Evolutionary conservation across 1,140 invertebrate species (phyloP), one percentile per base, ranked within the genome.

Genomic region (Triops longicaudatus): DNA sequence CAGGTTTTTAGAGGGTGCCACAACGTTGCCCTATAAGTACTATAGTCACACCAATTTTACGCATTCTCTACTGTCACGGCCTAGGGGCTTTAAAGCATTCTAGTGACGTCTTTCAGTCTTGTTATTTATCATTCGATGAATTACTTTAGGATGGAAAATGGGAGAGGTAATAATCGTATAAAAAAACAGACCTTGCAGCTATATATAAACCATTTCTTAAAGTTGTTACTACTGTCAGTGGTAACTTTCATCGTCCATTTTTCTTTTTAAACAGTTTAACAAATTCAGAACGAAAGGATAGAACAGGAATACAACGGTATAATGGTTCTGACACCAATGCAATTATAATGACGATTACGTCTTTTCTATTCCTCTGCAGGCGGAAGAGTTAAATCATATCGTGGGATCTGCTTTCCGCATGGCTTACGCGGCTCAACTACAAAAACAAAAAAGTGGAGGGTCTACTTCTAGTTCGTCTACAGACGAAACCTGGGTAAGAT

Each of bases 331-430:
- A 26, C 26, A 42, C 6, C 50, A 22, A 5, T 22, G 50, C 50
- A 75, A 26, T 75, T 11, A 44, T 50, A 43, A 1, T 31, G 22
- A 75, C 9, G 78, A 26, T 73, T 22, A 44, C 28, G 17, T 63
- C 37, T 27, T 12, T 28, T 73, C 50, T 78, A 42, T 41, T 72
- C 78, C 50, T 80, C 88, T 87, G 2, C 88, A 95, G 93, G 92
- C 93, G 80, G 92, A 94, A 84, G 92, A 94, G 86, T 84, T 95
- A 82, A 95, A 94, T 85, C 88, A 91, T 78, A 89, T 94, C 80
- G 91, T 95, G 80, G 93, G 93, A 84, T 92, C 94, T 91, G 93
- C 93, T 82, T 95, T 95, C 88, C 92, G 93, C 83, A 93, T 94
- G 90, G 93, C 93, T 80, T 95, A 93, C 85, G 91, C 92, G 81